Percentiles rank a stretch among this genome's conserved stretches.
Conservation (phyloP, 2,113 vertebrate species). For the Varanus komodoensis region DNA sequence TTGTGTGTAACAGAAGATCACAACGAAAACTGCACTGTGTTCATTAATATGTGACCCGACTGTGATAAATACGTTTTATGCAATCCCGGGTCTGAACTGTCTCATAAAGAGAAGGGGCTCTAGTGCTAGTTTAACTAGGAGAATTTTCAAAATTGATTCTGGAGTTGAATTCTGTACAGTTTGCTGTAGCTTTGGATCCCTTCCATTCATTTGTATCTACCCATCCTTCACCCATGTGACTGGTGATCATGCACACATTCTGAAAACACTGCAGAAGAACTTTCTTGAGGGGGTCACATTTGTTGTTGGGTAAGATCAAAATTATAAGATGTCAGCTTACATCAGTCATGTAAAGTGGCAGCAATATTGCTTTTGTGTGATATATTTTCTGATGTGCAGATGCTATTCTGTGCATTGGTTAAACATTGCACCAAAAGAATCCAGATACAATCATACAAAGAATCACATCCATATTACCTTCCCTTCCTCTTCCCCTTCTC, state of each 20-base stretch:
- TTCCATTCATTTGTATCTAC: neutral
- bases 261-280: neutral
- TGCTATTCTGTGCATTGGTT: neutral
- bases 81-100: too few relatives aligned
- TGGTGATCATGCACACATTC: neutral
- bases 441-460: neutral
- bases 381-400: too few relatives aligned
- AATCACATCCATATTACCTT: neutral
- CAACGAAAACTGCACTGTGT: too few relatives aligned
- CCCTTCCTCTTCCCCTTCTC: too few relatives aligned
- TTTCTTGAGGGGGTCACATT: too few relatives aligned
- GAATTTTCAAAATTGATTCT: neutral
- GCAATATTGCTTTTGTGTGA: neutral
- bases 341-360: neutral
- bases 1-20: too few relatives aligned
- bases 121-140: neutral
- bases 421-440: neutral
- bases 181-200: neutral
- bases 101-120: too few relatives aligned
- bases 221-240: neutral
- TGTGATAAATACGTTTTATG: too few relatives aligned
- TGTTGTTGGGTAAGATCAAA: too few relatives aligned
- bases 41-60: too few relatives aligned
- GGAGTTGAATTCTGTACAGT: neutral
- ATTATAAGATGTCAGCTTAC: too few relatives aligned